These are phyloP conservation scores for Agapetus fuscipes DNA, from an alignment of 2,888 invertebrate genomes.

Conservation along the genomic window DNA sequence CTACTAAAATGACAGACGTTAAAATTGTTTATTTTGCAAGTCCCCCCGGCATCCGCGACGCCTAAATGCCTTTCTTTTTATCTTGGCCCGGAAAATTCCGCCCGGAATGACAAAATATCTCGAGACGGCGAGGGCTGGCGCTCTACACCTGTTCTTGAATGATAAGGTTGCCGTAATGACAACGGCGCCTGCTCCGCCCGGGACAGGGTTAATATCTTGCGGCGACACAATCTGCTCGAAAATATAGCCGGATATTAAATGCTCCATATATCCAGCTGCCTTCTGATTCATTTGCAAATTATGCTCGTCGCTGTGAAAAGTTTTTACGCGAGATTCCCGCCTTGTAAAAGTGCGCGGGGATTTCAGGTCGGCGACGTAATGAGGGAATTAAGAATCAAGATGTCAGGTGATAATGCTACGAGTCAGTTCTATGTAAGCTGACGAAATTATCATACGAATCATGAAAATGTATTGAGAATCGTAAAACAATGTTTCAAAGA, in stretches of 20 bases:
- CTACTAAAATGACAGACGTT: constrained; percentile 5
- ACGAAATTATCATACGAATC: constrained; percentile 15
- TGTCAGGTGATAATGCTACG: constrained; percentile 3
- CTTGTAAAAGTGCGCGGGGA: constrained; percentile 3
- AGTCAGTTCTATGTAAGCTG: constrained; percentile 2
- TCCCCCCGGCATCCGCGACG: constrained; percentile 1
- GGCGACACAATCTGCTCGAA: constrained; percentile 20
- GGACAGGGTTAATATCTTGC: constrained; percentile 14
- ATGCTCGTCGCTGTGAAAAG: constrained; percentile 1
- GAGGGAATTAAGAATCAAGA: constrained; percentile 12
- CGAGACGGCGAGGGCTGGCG: neutral
- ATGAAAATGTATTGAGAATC: constrained; percentile 9
- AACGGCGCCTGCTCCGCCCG: constrained; percentile 2
- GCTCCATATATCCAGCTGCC: constrained; percentile 13
- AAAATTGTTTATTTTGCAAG: constrained; percentile 14
- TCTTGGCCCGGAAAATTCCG: neutral
- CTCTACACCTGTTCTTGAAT: constrained; percentile 9
- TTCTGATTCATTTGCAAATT: constrained; percentile 18
- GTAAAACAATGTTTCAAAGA: neutral
- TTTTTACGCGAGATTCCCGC: constrained; percentile 1
- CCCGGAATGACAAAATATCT: constrained; percentile 8
- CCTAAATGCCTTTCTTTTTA: constrained; percentile 4
- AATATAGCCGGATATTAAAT: constrained; percentile 20
- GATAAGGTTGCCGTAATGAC: constrained; percentile 12
- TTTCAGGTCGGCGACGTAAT: constrained; percentile 7